Base-by-base conservation (phyloP, 2,888 invertebrate species). In the Periphyllus acericola region DNA sequence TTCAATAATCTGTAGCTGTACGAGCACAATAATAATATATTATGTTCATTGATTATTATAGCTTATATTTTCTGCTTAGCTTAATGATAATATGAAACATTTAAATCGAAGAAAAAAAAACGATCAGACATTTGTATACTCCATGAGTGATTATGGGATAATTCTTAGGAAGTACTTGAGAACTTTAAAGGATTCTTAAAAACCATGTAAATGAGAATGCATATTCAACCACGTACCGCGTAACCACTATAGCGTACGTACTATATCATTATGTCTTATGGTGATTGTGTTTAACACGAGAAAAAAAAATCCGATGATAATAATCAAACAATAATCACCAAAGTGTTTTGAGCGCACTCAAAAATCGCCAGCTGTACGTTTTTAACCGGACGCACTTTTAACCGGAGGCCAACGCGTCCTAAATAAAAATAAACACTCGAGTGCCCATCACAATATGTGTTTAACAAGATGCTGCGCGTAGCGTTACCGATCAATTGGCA, bases 371-470 rank as follows among this genome's bases (percentile, higher is more conserved):
- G 85, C 85, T 71, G 86, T 80, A 72, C 80, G 40, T 60, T 72
- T 72, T 80, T 60, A 36, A 80, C 84, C 84, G 84, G 84, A 85
- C 84, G 83, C 66, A 75, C 83, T 83, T 21, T 32, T 60, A 6
- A 34, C n/a, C 32, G n/a, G 29, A 21, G 6, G 34, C 40, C 75
- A 25, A 52, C 75, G 25, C 83, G 34, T 52, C 46, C 17, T 11
- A 32, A 79, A 80, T 21, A 40, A 86, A 85, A 85, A 85, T 85
- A 85, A 85, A 85, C 85, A 85, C 85, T 85, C 78, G 85, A 85
- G 85, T 85, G 34, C 36, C n/a, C 19, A 52, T 75, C 36, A 3
- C 8, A 46, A 46, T 46, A 46, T 60, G 29, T 84, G 29, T 84
- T 46, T 34, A 82, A 83, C 74, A 60, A 74, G 29, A 83, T 25